These are phyloP conservation scores for Thalassaphorura encarpata DNA, from an alignment of 1,140 invertebrate genomes.

Conservation along the genomic window DNA sequence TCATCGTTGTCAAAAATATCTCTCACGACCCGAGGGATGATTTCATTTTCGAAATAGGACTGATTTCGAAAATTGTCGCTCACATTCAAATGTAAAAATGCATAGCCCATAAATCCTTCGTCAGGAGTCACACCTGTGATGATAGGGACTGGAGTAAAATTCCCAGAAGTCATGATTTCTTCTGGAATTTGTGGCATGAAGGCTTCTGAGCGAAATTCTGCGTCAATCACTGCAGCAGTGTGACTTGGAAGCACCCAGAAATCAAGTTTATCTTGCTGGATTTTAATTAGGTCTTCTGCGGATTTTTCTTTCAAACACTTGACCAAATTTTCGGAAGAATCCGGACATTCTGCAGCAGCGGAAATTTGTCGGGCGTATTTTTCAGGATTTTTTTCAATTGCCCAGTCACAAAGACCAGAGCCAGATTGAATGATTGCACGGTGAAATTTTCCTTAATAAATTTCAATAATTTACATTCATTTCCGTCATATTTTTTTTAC, in stretches of 20 bases:
- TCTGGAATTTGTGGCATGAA: slow-evolving; percentile 7
- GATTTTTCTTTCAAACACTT: not conserved
- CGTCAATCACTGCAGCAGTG: slow-evolving; percentile 4
- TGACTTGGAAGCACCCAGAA: slow-evolving; percentile 3
- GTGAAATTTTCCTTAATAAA: slow-evolving; percentile 10
- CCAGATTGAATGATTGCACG: slow-evolving; percentile 23
- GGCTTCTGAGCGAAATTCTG: not conserved
- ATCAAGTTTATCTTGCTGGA: not conserved
- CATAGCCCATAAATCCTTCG: slow-evolving; percentile 18
- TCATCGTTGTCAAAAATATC: not conserved
- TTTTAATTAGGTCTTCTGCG: not conserved
- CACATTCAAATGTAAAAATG: slow-evolving; percentile 17
- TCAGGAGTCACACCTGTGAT: slow-evolving; percentile 13
- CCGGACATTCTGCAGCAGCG: not conserved
- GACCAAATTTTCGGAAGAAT: not conserved
- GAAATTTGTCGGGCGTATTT: not conserved
- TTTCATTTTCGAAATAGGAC: not conserved
- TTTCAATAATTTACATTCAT: not conserved
- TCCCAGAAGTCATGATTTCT: slow-evolving; percentile 3
- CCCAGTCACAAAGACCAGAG: slow-evolving; percentile 21
- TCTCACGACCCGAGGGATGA: not conserved
- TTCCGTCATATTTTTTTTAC: not conserved
- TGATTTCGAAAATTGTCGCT: slow-evolving; percentile 4
- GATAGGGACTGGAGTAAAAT: slow-evolving; percentile 12
- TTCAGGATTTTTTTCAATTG: slow-evolving; percentile 1